Evolutionary conservation across 2,113 vertebrate genomes (phyloP), one percentile per base, ranked within the genome.

Genomic region (Quiscalus mexicanus): DNA sequence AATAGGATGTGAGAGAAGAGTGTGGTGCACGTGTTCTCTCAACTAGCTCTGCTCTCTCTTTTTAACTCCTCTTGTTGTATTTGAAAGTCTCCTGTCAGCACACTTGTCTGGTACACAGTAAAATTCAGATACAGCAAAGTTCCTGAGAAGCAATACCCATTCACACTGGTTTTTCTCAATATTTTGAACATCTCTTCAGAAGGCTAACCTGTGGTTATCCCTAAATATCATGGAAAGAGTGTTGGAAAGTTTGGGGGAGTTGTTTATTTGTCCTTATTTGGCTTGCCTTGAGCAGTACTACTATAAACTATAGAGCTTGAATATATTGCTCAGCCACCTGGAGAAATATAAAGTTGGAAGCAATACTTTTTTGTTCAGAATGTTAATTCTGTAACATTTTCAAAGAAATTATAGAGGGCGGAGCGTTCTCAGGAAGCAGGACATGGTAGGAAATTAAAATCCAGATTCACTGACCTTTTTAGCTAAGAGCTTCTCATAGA

Each of bases 391-490:
- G 45, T 67, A 9, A 22, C 73, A 12, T 71, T 92, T 65, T 79
- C 37, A 37, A 60, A 92, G 49, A 73, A 55, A 52, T 11, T 41
- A 10, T 12, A 41, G 55, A 15, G 31, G 55, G 27, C 1, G 3
- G 35, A 39, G 28, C 0, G 0, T n/a, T 83, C 45, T 84, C 39
- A 33, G 84, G 81, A 93, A 94, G 77, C 79, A 84, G 85, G 69
- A 31, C 65, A 39, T 28, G 35, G 47, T 68, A 76, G 92, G 91
- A 95, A 95, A 96, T 96, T 33, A 87, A 93, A 94, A 76, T 55
- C 65, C 53, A 55, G 79, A 63, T 83, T 62, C 77, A 11, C 41
- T 81, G 90, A 84, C 84, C 39, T 70, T 95, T 89, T 47, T 33
- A 87, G 58, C 45, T 16, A 45, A 81, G 79, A 91, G 59, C 58